Evolutionary conservation across 2,888 invertebrate species (phyloP), one percentile per base, ranked within the genome.

Genomic region (Timema cristinae): DNA sequence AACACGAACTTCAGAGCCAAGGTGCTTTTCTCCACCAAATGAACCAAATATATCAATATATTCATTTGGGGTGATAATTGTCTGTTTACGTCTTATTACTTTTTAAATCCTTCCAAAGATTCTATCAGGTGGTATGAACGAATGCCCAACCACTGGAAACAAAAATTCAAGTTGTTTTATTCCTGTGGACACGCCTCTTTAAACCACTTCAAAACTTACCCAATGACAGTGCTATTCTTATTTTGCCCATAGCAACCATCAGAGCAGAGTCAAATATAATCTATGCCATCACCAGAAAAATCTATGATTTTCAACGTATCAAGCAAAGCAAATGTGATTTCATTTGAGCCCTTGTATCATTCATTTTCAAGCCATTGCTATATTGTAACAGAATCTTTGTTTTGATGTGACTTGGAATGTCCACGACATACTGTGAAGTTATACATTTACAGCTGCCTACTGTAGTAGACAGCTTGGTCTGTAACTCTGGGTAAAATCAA

Each of bases 381-480:
- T n/a, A 11, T 52, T 56, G 56, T 56, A 9, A 56, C 2, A 11
- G 15, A 15, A 8, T 56, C 56, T 8, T 13, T n/a, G 56, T 56
- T 56, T 16, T 9, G 56, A 56, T n/a, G n/a, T n/a, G n/a, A n/a
- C n/a, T n/a, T n/a, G n/a, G n/a, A 52, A 52, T 52, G 54, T 52
- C 54, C 54, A 15, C 11, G n/a, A 7, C 1, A 56, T 13, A 56
- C 13, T 7, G 6, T 13, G 5, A 56, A 7, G n/a, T 56, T 56
- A 16, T 13, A 7, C 56, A 13, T 56, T 4, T 56, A 56, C 7
- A 13, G 13, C 56, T 13, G n/a, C 7, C 56, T 13, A 56, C 56
- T 56, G 6, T 56, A 56, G n/a, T n/a, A n/a, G n/a, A n/a, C n/a
- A n/a, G n/a, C n/a, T n/a, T n/a, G n/a, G 7, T 56, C 56, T 56